Conservation (phyloP, 2,113 vertebrate species). For the Xerus inauris region DNA sequence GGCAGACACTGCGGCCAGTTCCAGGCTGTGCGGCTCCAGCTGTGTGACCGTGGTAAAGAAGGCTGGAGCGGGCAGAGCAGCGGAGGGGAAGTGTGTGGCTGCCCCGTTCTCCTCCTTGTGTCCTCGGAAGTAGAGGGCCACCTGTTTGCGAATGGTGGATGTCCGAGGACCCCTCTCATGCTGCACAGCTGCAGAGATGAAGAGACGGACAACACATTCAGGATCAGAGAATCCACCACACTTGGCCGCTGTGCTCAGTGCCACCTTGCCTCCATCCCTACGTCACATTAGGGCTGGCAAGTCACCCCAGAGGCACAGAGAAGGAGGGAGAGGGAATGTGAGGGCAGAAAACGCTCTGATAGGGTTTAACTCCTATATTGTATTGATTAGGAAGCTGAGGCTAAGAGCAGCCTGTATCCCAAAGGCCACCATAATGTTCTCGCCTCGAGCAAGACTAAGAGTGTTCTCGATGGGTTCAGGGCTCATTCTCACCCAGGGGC, state of each 20-base stretch:
- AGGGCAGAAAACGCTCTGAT: background rate
- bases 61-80: conserved; percentile 92
- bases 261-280: background rate
- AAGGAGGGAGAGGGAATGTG: background rate
- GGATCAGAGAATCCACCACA: background rate
- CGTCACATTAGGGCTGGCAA: background rate
- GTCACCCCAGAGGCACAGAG: background rate
- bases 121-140: conserved; percentile 98
- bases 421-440: background rate
- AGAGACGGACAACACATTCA: background rate
- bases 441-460: background rate
- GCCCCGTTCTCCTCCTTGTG: conserved; percentile 97
- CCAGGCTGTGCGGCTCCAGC: conserved; percentile 95
- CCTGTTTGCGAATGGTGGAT: conserved; percentile 98
- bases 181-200: conserved; percentile 92
- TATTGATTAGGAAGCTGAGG: background rate
- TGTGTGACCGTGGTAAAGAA: conserved; percentile 98
- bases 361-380: background rate
- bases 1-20: conserved; percentile 92
- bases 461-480: rapidly evolving
- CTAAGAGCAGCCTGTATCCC: background rate
- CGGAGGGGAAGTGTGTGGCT: conserved; percentile 91
- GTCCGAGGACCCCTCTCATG: conserved; percentile 98
- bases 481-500: background rate
- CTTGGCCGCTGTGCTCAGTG: background rate